Conservation (phyloP, 1,140 invertebrate species). For the Hermetia illucens region DNA sequence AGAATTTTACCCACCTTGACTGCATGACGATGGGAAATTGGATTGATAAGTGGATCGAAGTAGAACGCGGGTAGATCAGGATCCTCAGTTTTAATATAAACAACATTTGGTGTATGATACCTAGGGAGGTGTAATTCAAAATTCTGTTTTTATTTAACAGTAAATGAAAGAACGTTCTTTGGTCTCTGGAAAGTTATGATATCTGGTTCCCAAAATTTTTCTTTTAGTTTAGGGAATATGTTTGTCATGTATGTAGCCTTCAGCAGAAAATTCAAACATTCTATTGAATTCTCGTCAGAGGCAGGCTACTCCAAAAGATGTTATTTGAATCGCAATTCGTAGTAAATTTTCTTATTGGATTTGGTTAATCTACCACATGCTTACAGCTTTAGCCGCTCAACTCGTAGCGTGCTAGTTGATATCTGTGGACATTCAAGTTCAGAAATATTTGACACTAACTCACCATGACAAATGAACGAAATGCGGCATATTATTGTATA, state of each 20-base stretch:
- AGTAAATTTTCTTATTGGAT: constrained; percentile 10
- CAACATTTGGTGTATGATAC: constrained; percentile 98
- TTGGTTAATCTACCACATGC: constrained; percentile 4
- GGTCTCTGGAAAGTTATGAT: not conserved
- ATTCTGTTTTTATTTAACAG: constrained; percentile 4
- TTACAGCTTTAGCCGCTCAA: not conserved
- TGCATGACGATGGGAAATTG: constrained; percentile 90
- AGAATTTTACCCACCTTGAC: constrained; percentile 42
- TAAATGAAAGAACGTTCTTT: constrained; percentile 4
- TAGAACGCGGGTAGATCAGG: constrained; percentile 99
- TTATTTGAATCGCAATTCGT: constrained; percentile 5
- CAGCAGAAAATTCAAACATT: constrained; percentile 1
- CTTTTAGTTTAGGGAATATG: not conserved
- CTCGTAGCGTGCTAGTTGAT: not conserved
- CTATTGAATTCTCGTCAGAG: not conserved
- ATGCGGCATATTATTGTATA: constrained; percentile 97
- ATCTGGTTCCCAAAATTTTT: constrained; percentile 4
- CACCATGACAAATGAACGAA: constrained; percentile 90
- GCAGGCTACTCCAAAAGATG: constrained; percentile 4
- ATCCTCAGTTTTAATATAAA: constrained; percentile 99
- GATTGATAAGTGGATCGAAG: constrained; percentile 98
- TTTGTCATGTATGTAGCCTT: not conserved
- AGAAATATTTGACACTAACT: constrained; percentile 26
- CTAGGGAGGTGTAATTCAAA: too few species aligned
- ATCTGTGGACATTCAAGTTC: not conserved